These are phyloP conservation scores for Rhogogaster chlorosoma DNA, from an alignment of 2,888 invertebrate species.

Conservation along the genomic window DNA sequence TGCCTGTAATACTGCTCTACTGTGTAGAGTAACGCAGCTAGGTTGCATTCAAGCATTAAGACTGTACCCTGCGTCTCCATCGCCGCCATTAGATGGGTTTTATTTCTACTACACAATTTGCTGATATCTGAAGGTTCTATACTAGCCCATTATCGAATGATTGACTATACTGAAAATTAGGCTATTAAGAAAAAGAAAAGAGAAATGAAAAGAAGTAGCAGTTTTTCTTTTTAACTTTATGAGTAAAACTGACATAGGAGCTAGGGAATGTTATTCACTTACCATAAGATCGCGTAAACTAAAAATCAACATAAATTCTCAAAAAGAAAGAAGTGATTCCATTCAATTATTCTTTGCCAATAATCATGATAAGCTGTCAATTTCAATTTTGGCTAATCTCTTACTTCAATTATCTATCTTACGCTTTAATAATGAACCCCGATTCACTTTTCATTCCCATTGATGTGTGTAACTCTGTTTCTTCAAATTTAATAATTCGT, in stretches of 20 bases:
- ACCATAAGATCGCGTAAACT: conserved; percentile 7
- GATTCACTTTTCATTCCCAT: background rate
- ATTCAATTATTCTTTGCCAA: conserved; percentile 17
- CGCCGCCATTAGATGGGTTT: conserved; percentile 57
- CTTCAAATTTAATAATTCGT: background rate
- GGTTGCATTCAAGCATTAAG: conserved; percentile 52
- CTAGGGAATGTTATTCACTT: conserved; percentile 28
- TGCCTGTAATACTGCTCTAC: conserved; percentile 70
- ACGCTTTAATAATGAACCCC: background rate
- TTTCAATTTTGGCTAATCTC: background rate
- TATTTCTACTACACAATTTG: conserved; percentile 55
- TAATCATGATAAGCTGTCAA: conserved; percentile 15
- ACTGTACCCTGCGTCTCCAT: conserved; percentile 57
- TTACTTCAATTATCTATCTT: background rate
- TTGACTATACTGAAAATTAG: conserved; percentile 35
- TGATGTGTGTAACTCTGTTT: background rate
- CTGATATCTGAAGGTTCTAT: conserved; percentile 52
- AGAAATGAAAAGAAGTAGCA: conserved; percentile 46
- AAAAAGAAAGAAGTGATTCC: background rate
- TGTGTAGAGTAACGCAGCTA: conserved; percentile 67
- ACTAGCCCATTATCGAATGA: conserved; percentile 27
- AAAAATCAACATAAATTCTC: background rate
- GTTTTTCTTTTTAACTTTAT: conserved; percentile 48
- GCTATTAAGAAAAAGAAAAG: background rate
- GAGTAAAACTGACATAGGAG: conserved; percentile 27